Base-by-base conservation (phyloP, 2,888 invertebrate species). In the Thereva unica region DNA sequence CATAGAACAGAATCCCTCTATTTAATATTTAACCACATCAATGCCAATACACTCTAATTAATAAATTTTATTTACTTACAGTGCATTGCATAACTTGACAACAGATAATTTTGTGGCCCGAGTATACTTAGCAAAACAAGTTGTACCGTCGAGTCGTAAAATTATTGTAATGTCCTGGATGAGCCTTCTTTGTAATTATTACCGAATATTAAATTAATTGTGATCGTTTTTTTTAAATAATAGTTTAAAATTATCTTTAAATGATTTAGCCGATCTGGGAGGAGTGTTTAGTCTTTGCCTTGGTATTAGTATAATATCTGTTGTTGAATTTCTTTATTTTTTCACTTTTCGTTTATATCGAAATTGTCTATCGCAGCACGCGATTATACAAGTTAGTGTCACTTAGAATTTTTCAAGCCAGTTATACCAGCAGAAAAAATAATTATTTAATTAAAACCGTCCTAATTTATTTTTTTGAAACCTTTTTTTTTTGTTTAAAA, bases 131-230 rank as follows among this genome's bases (percentile, higher is more conserved):
- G 76, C 77, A n/a, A 78, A 78, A 37, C 80, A 80, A 68, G 76
- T 76, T 2, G 80, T 80, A 1, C 76, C 77, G 2, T 75, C 76
- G 1, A 78, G 80, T 67, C 73, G 75, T 0, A 80, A 80, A 70
- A 78, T 80, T 7, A 78, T 78, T 1, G 77, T 78, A 0, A 80
- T 80, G 79, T 80, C 79, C 1, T 79, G 79, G 78, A 75, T 81
- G 45, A 77, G 78, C 61, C 69, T 80, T 34, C 69, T 80, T 5
- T 78, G 80, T 80, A 68, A 71, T 75, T 73, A 50, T n/a, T 8
- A 8, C 7, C 9, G 7, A 49, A 49, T 6, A 2, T 12, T 8
- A 10, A 45, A 54, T 42, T 37, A 34, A 12, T 40, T 64, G 2
- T 63, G 2, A 4, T 42, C 12, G 0, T 44, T 42, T 63, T 37